These are phyloP conservation scores for Zaprionus camerounensis DNA, from an alignment of 1,140 invertebrate species.

Conservation along the genomic window DNA sequence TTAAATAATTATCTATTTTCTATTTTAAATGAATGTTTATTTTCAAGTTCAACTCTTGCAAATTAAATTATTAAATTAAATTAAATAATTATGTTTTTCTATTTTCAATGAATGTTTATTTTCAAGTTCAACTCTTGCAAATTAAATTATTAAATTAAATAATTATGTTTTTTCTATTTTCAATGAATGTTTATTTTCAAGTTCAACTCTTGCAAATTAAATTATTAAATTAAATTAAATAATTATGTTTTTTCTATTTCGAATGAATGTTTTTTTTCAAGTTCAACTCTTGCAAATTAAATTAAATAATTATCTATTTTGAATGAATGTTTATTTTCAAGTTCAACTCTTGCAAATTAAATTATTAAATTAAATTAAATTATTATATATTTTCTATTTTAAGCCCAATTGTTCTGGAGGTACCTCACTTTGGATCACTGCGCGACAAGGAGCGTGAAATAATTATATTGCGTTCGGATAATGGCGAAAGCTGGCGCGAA, in stretches of 20 bases:
- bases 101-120: too few relatives aligned
- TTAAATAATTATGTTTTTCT: too few relatives aligned
- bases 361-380: too few relatives aligned
- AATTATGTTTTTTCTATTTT: neutral
- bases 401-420: slow-evolving; percentile 97
- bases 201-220: too few relatives aligned
- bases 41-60: too few relatives aligned
- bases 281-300: too few relatives aligned
- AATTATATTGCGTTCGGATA: slow-evolving; percentile 97
- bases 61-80: too few relatives aligned
- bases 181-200: too few relatives aligned
- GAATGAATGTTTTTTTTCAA: too few relatives aligned
- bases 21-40: neutral
- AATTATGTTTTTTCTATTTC: too few relatives aligned
- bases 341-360: neutral
- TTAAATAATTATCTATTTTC: neutral
- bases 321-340: neutral
- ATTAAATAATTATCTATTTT: too few relatives aligned
- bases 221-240: too few relatives aligned
- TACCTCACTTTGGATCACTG: slow-evolving; percentile 99
- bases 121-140: neutral
- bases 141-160: neutral
- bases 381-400: neutral
- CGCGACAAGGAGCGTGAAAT: slow-evolving; percentile 98
- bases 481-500: slow-evolving; percentile 99